Evolutionary conservation across 2,113 vertebrate genomes (phyloP).

Genomic region (Edolisoma coerulescens): DNA sequence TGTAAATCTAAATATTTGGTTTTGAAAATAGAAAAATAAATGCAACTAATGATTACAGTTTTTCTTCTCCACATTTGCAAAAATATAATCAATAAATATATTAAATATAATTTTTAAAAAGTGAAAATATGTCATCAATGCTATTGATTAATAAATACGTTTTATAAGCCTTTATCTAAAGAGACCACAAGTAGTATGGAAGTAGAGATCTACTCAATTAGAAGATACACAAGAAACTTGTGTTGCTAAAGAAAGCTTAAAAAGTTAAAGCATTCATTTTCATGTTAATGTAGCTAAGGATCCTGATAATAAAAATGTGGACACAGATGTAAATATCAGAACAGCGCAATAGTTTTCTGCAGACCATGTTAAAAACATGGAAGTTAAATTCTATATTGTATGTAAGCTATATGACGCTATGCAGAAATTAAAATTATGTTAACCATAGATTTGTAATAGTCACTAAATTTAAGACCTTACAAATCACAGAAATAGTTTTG

Average conservation of each 20-base stretch:
- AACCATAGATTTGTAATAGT: not conserved
- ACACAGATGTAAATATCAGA: not conserved
- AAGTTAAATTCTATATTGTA: not conserved
- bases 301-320: not conserved
- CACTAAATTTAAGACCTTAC: not conserved
- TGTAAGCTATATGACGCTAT: not conserved
- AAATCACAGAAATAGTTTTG: not conserved
- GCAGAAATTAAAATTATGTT: not conserved
- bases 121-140: not conserved
- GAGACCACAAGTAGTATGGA: fast-evolving
- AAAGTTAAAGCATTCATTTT: not conserved
- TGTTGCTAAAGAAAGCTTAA: not conserved
- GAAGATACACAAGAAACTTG: not conserved
- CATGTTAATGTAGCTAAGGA: not conserved
- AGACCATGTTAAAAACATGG: not conserved
- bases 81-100: too few relatives aligned
- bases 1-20: not conserved
- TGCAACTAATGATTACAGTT: not conserved
- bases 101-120: too few relatives aligned
- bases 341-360: not conserved
- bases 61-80: not conserved
- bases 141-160: not conserved
- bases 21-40: not conserved
- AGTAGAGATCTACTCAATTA: not conserved
- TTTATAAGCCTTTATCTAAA: not conserved